A percentile compares a stretch with the other conserved stretches of the same genome.
Conservation (phyloP, 2,888 invertebrate genomes). For the Coenonympha arcania region DNA sequence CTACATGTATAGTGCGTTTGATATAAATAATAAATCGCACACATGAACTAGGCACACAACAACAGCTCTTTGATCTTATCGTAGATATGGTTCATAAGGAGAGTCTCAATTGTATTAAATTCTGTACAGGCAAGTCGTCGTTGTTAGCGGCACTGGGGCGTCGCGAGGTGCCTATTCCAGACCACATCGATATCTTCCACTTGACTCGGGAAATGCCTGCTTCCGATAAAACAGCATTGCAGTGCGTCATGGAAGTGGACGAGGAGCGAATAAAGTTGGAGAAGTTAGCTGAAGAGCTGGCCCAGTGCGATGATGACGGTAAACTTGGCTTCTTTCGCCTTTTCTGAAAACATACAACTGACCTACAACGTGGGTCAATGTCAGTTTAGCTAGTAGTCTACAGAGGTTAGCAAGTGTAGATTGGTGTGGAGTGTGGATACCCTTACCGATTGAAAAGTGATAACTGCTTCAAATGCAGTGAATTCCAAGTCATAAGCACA, state of each 20-base stretch:
- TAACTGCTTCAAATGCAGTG: too few species aligned
- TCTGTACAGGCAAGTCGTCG: constrained; percentile 87
- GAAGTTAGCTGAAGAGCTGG: constrained; percentile 90
- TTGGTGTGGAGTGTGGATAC: too few species aligned
- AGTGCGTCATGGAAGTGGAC: constrained; percentile 99
- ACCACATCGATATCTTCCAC: constrained; percentile 98
- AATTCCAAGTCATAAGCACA: too few species aligned
- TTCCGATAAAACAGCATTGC: constrained; percentile 95
- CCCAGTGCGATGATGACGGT: constrained; percentile 90
- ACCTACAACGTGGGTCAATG: too few species aligned
- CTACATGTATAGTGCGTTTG: too few species aligned
- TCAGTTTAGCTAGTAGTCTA: too few species aligned
- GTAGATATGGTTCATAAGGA: background rate
- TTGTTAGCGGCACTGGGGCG: constrained; percentile 92
- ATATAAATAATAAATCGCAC: too few species aligned
- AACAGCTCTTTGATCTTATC: too few species aligned
- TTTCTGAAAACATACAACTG: too few species aligned
- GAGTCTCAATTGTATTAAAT: constrained; percentile 5
- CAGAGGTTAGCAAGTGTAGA: too few species aligned
- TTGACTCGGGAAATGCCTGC: constrained; percentile 98
- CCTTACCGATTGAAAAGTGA: too few species aligned
- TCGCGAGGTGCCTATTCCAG: constrained; percentile 95
- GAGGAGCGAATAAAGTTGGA: constrained; percentile 93
- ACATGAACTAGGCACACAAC: too few species aligned
- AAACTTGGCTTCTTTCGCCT: background rate